Percentiles rank a stretch among this genome's conserved stretches.
Evolutionary conservation across 1,140 invertebrate species (phyloP).

Genomic region (Andricus grossulariae): DNA sequence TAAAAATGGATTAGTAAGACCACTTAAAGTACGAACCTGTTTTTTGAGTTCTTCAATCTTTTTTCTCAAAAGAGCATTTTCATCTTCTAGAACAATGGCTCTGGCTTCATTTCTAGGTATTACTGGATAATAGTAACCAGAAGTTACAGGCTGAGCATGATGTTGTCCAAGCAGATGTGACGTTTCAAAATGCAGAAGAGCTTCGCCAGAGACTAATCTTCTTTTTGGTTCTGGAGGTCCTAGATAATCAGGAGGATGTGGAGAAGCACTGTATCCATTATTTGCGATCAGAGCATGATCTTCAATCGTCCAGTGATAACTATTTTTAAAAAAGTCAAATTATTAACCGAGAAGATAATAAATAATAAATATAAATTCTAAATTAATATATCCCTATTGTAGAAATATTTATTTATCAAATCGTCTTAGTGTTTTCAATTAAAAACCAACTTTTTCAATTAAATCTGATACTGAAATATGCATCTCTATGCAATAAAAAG

Average conservation of each 20-base stretch:
- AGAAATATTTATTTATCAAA: neutral
- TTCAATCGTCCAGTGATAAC: constrained; percentile 70
- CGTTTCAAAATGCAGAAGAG: constrained; percentile 70
- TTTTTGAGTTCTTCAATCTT: constrained; percentile 86
- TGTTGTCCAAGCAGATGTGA: constrained; percentile 66
- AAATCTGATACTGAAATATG: neutral
- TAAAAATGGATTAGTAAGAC: constrained; percentile 18
- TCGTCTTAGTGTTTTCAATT: neutral
- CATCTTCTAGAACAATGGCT: constrained; percentile 82
- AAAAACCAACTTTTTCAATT: neutral
- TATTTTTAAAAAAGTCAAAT: constrained; percentile 43
- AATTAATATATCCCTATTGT: neutral
- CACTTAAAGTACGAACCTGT: constrained; percentile 70
- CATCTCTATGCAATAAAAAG: neutral
- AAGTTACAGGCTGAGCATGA: constrained; percentile 62
- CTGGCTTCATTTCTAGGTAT: constrained; percentile 73
- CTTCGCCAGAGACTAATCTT: constrained; percentile 68
- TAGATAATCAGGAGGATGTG: constrained; percentile 67
- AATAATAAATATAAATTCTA: neutral
- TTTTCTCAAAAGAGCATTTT: constrained; percentile 83
- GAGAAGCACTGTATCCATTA: constrained; percentile 62
- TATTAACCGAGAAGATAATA: neutral
- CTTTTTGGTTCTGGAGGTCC: constrained; percentile 70
- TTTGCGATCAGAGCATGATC: constrained; percentile 63
- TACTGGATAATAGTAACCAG: constrained; percentile 71